These are phyloP conservation scores for Liodrosophila aerea DNA, from an alignment of 2,888 invertebrate genomes.

Conservation along the genomic window DNA sequence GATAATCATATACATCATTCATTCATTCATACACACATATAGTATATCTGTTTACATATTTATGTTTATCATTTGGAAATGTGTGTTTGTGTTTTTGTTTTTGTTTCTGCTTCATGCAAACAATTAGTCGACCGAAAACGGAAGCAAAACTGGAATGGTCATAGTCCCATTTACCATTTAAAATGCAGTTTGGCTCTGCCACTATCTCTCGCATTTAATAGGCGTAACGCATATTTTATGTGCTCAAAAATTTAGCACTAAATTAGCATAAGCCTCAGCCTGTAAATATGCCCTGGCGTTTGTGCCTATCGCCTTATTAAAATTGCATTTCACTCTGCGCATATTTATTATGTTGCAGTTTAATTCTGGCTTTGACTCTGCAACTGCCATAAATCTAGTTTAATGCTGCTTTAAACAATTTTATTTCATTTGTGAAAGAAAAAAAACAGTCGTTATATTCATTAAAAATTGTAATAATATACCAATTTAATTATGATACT, in stretches of 20 bases:
- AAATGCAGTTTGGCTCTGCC: conserved; percentile 26
- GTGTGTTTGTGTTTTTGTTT: conserved; percentile 25
- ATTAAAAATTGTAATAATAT: no score
- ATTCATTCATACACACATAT: no score
- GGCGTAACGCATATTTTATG: conserved; percentile 56
- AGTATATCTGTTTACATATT: conserved; percentile 12
- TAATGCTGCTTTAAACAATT: neutral
- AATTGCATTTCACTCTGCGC: conserved; percentile 1
- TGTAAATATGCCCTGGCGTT: conserved; percentile 2
- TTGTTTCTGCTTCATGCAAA: conserved; percentile 53
- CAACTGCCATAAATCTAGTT: neutral
- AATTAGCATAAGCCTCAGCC: conserved; percentile 35
- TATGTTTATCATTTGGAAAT: conserved; percentile 1
- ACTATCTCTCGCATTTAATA: conserved; percentile 33
- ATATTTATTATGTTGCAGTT: conserved; percentile 3
- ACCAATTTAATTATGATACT: no score
- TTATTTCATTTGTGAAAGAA: no score
- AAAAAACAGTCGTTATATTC: no score
- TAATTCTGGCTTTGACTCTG: neutral
- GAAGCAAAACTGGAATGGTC: conserved; percentile 8
- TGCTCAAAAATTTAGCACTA: conserved; percentile 35
- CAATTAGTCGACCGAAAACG: conserved; percentile 45
- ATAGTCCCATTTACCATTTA: conserved; percentile 10
- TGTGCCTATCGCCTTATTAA: conserved; percentile 16
- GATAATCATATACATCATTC: neutral